Evolutionary conservation across 2,113 vertebrate genomes (phyloP).

Genomic region (Rallus limicola): DNA sequence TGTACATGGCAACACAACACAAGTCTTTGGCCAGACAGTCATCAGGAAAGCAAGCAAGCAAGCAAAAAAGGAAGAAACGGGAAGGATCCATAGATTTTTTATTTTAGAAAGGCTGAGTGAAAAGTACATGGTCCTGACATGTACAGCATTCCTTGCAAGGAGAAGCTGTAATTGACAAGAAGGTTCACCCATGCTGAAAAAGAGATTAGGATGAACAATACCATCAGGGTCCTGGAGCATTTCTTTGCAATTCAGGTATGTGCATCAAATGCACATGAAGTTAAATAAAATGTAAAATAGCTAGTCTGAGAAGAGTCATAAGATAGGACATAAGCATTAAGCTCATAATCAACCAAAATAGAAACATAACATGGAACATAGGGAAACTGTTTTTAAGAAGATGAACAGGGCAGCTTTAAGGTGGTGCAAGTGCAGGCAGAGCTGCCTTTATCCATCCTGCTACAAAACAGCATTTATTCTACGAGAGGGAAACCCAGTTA

Average conservation of each 20-base stretch:
- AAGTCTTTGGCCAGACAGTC: background rate
- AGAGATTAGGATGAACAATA: background rate
- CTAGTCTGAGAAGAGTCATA: background rate
- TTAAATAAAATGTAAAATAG: background rate
- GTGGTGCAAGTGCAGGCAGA: background rate
- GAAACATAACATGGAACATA: background rate
- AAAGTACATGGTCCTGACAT: background rate
- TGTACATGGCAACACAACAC: background rate
- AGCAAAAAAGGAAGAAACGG: background rate
- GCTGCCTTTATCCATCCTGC: background rate
- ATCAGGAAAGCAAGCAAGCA: background rate
- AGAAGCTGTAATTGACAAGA: background rate
- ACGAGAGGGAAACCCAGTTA: background rate
- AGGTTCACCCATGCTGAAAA: background rate
- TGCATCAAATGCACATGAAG: background rate
- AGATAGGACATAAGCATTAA: background rate
- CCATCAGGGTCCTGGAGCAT: background rate
- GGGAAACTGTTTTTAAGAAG: background rate
- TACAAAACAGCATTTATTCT: background rate
- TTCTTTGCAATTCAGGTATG: background rate
- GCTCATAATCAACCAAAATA: background rate
- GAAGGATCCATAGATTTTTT: background rate
- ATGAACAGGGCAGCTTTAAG: background rate
- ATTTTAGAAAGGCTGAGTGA: background rate
- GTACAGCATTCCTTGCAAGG: background rate